phyloP scores from a whole-genome alignment of 2,113 vertebrate genomes.

The Seriola dumerili region DNA sequence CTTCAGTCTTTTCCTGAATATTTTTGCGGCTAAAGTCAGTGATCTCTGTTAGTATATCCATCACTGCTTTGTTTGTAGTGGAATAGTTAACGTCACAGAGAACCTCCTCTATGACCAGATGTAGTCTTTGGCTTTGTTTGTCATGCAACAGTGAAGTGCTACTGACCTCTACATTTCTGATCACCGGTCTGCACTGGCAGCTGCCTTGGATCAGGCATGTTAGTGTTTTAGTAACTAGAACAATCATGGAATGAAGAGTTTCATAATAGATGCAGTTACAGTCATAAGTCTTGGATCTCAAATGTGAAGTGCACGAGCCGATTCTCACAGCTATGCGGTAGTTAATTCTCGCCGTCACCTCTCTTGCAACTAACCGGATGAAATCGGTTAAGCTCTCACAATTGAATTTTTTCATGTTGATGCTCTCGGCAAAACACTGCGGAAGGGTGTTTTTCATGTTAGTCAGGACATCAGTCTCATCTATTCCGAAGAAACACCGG shows the following conservation, averaged over 20 bases:
- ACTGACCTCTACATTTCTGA: neutral
- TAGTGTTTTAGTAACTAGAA: neutral
- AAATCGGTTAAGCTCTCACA: neutral
- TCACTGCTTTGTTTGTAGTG: neutral
- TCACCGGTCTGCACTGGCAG: fast-evolving
- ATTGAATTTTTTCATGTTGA: too few species aligned
- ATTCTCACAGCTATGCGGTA: neutral
- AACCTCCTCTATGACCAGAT: neutral
- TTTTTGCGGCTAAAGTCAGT: neutral
- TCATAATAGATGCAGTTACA: neutral
- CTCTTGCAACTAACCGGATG: neutral
- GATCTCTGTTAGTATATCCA: neutral
- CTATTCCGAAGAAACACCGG: neutral
- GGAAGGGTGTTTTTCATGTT: neutral
- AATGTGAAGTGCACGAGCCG: neutral
- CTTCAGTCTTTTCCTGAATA: too few species aligned
- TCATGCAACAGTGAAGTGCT: neutral
- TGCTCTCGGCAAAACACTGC: neutral
- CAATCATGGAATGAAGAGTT: neutral
- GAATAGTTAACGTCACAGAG: neutral
- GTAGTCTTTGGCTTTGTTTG: too few species aligned
- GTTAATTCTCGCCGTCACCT: neutral
- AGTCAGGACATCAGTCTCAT: neutral
- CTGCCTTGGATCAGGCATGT: neutral
- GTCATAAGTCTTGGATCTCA: neutral